These are phyloP conservation scores for Diarsia mendica DNA, from an alignment of 2,888 invertebrate species.

Conservation along the genomic window DNA sequence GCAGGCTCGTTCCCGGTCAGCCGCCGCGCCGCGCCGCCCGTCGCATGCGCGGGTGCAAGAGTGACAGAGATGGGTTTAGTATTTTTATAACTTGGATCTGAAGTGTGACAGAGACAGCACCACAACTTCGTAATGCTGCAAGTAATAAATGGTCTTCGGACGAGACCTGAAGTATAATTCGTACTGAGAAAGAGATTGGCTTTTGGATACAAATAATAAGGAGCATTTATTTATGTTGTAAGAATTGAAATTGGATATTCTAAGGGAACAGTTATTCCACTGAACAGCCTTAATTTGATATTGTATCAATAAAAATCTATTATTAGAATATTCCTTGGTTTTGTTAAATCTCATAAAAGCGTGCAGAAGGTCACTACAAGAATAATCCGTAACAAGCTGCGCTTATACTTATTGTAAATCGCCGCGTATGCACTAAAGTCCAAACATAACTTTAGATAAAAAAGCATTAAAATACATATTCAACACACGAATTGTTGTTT, in stretches of 20 bases:
- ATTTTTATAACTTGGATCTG: too few species aligned
- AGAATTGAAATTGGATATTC: not conserved
- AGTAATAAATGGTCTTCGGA: too few species aligned
- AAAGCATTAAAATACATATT: constrained; percentile 22
- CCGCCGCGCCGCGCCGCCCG: too few species aligned
- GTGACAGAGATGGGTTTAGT: too few species aligned
- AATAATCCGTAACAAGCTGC: not conserved
- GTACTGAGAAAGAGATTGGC: not conserved
- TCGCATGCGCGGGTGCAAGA: too few species aligned
- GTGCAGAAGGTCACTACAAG: not conserved
- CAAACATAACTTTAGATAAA: not conserved
- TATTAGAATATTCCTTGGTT: too few species aligned
- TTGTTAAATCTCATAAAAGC: too few species aligned
- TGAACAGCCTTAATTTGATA: not conserved
- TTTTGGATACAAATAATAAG: not conserved
- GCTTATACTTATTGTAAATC: not conserved
- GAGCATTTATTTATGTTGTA: not conserved
- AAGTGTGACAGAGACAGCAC: too few species aligned
- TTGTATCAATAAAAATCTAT: not conserved
- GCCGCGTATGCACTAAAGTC: not conserved
- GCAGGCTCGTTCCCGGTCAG: too few species aligned
- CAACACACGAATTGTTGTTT: constrained; percentile 15
- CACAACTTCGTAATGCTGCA: too few species aligned
- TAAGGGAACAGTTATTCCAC: too few species aligned
- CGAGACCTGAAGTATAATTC: too few species aligned